phyloP scores from a whole-genome alignment of 2,113 vertebrate genomes.

The Gallinago paraguaiae region DNA sequence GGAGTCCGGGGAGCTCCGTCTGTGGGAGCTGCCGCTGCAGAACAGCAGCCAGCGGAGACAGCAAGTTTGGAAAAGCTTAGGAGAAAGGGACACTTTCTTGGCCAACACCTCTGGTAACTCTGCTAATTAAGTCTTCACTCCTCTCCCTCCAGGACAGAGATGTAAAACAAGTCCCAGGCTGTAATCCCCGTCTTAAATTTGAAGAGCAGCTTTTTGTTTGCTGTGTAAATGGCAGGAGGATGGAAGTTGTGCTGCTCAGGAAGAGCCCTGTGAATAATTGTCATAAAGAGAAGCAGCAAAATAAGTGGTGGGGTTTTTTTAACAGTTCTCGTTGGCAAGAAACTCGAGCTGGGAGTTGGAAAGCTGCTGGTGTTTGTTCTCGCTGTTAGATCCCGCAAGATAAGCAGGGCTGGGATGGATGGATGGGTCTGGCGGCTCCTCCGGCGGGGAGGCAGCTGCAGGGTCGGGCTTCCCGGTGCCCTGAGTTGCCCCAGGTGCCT shows the following conservation, averaged over 20 bases:
- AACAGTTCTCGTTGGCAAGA: conserved; percentile 50
- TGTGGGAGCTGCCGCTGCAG: not conserved
- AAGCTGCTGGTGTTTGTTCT: conserved; percentile 41
- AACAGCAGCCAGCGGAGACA: not conserved
- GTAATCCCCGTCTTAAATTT: not conserved
- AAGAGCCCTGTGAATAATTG: conserved; percentile 22
- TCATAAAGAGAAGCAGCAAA: conserved; percentile 59
- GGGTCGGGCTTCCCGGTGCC: not conserved
- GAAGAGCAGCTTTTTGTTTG: not conserved
- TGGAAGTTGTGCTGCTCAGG: not conserved
- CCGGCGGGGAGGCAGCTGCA: not conserved
- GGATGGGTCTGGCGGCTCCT: not conserved
- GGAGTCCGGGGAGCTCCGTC: not conserved
- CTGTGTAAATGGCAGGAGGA: not conserved
- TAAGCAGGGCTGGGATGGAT: not conserved
- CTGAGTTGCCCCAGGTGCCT: not conserved
- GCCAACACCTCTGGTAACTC: not conserved
- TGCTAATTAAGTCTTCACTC: not conserved
- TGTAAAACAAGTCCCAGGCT: not conserved
- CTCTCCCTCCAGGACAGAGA: not conserved
- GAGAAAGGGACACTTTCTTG: not conserved
- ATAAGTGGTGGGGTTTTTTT: not conserved
- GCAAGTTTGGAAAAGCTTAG: not conserved
- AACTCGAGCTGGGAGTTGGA: conserved; percentile 10
- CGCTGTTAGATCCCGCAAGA: conserved; percentile 18